phyloP scores from a whole-genome alignment of 2,888 invertebrate genomes.

The Drosophila suboccidentalis region DNA sequence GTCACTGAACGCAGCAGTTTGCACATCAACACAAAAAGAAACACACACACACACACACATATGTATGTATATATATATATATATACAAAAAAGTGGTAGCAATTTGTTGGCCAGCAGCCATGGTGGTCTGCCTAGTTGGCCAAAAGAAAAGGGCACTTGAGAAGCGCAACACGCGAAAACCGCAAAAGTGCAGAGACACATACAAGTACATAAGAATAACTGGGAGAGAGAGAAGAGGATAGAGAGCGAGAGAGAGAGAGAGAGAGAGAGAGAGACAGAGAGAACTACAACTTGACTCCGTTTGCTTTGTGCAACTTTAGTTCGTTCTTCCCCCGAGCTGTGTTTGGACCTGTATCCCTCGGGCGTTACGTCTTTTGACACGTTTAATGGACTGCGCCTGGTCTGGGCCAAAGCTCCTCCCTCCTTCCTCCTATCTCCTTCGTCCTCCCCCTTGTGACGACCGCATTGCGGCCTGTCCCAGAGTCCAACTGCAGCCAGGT shows the following conservation, averaged over 20 bases:
- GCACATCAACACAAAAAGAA: constrained; percentile 1
- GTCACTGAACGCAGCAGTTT: constrained; percentile 32
- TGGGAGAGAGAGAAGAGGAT: not conserved
- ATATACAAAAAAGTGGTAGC: constrained; percentile 20
- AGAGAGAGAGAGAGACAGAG: not conserved
- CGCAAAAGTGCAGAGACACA: constrained; percentile 45
- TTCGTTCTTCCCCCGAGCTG: constrained; percentile 13
- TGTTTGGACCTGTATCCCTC: constrained; percentile 37
- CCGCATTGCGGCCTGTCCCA: constrained; percentile 63
- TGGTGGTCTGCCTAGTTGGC: constrained; percentile 41
- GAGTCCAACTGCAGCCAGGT: constrained; percentile 46
- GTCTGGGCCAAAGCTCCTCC: not conserved
- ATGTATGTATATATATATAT: not conserved
- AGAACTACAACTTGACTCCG: constrained; percentile 39
- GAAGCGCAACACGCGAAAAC: constrained; percentile 51
- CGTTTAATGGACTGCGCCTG: constrained; percentile 70
- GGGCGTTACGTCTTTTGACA: constrained; percentile 70
- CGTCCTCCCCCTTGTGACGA: constrained; percentile 40
- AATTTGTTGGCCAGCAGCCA: constrained; percentile 53
- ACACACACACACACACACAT: not conserved
- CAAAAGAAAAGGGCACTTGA: constrained; percentile 56
- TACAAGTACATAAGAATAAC: constrained; percentile 11
- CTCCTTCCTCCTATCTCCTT: not conserved
- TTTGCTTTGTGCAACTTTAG: constrained; percentile 36
- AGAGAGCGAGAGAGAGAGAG: too few relatives aligned